Conservation (phyloP, 2,113 vertebrate species). For the Perca schrenkii region DNA sequence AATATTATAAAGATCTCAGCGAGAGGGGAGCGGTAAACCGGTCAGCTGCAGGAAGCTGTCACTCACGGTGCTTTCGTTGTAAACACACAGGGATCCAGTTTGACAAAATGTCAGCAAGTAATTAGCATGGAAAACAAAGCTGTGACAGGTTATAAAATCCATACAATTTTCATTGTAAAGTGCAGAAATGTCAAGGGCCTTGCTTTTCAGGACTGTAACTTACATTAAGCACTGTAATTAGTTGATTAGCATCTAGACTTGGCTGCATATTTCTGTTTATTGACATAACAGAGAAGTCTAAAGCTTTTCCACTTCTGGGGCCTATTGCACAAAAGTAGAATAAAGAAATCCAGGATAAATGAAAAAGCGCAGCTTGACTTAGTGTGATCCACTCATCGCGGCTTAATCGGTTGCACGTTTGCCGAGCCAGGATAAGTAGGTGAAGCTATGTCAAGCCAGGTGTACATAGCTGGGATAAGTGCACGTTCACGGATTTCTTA, state of each 20-base stretch:
- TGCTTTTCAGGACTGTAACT: constrained; percentile 10
- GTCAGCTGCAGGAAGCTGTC: constrained; percentile 54
- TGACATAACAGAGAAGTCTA: constrained; percentile 2
- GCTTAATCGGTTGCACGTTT: too few relatives aligned
- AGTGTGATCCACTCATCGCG: too few relatives aligned
- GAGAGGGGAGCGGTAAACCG: constrained; percentile 24
- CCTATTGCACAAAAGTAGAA: too few relatives aligned
- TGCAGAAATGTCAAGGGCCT: constrained; percentile 24
- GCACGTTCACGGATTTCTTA: too few relatives aligned
- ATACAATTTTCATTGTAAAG: constrained; percentile 32
- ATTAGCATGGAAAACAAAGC: constrained; percentile 65
- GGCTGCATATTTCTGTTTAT: constrained; percentile 4
- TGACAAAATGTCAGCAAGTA: constrained; percentile 70
- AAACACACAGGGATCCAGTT: constrained; percentile 20
- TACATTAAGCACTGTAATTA: constrained; percentile 28
- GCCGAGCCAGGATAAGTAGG: too few relatives aligned
- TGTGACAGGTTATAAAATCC: constrained; percentile 61
- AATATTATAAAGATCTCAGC: constrained; percentile 32
- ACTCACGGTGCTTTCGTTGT: constrained; percentile 38
- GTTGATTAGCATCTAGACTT: constrained; percentile 34
- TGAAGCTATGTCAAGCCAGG: too few relatives aligned
- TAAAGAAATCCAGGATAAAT: too few relatives aligned
- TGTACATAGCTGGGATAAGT: too few relatives aligned
- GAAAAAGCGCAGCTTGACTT: too few relatives aligned
- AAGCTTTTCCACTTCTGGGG: constrained; percentile 12